These are phyloP conservation scores for Mesorhabditis belari DNA, from an alignment of 2,888 invertebrate genomes.

Conservation along the genomic window DNA sequence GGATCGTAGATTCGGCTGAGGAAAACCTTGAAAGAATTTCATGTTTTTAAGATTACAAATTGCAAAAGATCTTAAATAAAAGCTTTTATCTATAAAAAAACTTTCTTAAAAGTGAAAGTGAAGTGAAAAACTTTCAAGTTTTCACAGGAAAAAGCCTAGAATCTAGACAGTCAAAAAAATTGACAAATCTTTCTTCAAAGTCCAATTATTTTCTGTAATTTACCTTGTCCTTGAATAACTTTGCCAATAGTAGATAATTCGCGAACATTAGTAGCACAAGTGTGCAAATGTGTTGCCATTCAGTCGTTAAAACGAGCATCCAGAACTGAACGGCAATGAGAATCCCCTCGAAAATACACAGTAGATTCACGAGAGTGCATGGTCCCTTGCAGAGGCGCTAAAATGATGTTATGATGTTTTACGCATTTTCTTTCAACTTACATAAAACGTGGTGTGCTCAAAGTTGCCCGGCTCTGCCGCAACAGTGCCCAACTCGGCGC, in stretches of 20 bases:
- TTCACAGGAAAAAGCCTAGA: not conserved
- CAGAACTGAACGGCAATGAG: slow-evolving; percentile 64
- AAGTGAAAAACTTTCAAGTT: not conserved
- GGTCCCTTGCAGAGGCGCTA: slow-evolving; percentile 83
- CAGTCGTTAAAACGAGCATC: slow-evolving; percentile 70
- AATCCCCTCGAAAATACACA: slow-evolving; percentile 61
- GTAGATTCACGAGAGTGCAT: slow-evolving; percentile 62
- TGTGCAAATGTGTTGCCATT: slow-evolving; percentile 86
- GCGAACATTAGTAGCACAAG: slow-evolving; percentile 77
- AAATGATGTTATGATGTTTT: slow-evolving; percentile 42
- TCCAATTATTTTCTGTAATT: not conserved
- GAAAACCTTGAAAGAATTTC: slow-evolving; percentile 29
- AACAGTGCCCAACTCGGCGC: slow-evolving; percentile 60
- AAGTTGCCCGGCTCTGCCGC: slow-evolving; percentile 79
- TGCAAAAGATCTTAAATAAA: not conserved
- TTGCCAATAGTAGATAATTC: slow-evolving; percentile 84
- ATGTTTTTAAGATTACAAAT: not conserved
- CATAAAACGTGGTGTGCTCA: slow-evolving; percentile 77
- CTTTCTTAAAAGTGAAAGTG: not conserved
- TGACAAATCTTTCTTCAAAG: not conserved
- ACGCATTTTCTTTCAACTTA: slow-evolving; percentile 60
- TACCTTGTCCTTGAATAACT: slow-evolving; percentile 66
- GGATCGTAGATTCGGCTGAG: slow-evolving; percentile 44
- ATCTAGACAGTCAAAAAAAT: not conserved
- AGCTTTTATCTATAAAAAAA: not conserved